Evolutionary conservation across 2,888 invertebrate species (phyloP), one percentile per base, ranked within the genome.

Genomic region (Nebria brevicollis): DNA sequence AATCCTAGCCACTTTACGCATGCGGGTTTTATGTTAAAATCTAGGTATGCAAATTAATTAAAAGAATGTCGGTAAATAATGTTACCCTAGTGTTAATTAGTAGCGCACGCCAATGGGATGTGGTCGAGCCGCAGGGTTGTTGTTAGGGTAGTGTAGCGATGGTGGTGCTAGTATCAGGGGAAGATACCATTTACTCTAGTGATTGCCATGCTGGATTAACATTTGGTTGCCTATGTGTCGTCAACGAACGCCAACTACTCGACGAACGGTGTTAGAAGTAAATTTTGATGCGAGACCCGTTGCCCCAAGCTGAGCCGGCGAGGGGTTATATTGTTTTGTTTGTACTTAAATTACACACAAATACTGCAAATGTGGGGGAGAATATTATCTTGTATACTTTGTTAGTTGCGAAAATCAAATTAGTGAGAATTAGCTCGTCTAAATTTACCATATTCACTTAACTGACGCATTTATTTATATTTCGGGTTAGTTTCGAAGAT

Each of bases 201-300:
- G 70, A 70, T 70, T 70, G 70, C 70, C 70, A 70, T 25, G 26
- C 70, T 26, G 70, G 70, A 70, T 70, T 70, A 70, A 70, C 70
- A 70, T 70, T 70, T 70, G 70, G 70, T 70, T 70, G 20, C 70
- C 70, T 26, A 15, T 20, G 70, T 70, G 70, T 70, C 70, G 34
- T 25, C 70, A 70, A 20, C 34, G 70, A 25, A 70, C 70, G 25
- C 54, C 54, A 54, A 54, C 54, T 54, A 54, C 8, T 54, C 54
- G 8, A 54, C 54, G 54, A 54, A 70, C 70, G 34, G 70, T 25
- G 70, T 70, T 70, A 70, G 70, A 25, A 70, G 70, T 70, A 70
- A 70, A 70, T 15, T 70, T 70, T 70, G 70, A 70, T 70, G 15
- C 70, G 70, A 70, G 70, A 54, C 4, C 4, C 34, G 70, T 70